Percentiles rank a stretch among this genome's conserved stretches.
These are phyloP conservation scores for Drosophila rellima DNA, from an alignment of 2,888 invertebrate genomes.

Conservation along the genomic window DNA sequence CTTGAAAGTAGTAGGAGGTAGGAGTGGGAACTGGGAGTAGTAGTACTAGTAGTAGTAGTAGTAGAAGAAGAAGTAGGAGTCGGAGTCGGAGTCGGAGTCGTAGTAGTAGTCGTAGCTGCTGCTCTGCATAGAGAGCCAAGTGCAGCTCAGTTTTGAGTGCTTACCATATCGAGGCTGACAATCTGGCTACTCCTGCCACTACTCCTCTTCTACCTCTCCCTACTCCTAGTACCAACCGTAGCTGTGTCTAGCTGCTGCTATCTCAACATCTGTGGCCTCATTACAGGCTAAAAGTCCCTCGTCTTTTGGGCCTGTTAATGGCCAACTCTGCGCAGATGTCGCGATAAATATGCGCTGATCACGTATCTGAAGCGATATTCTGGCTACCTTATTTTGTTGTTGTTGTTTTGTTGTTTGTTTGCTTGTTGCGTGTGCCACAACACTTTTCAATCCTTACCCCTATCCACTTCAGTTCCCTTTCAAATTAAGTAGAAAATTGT, in stretches of 20 bases:
- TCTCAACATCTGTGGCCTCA: constrained; percentile 75
- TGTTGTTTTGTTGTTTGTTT: constrained; percentile 8
- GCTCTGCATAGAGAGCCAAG: constrained; percentile 70
- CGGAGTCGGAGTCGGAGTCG: constrained; percentile 14
- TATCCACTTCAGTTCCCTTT: background rate
- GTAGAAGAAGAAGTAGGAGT: constrained; percentile 3
- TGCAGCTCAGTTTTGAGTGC: constrained; percentile 73
- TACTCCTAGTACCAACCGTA: background rate
- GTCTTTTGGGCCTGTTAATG: constrained; percentile 52
- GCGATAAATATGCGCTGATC: constrained; percentile 80
- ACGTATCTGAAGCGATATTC: constrained; percentile 68
- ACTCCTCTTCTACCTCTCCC: constrained; percentile 10
- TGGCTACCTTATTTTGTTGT: constrained; percentile 13
- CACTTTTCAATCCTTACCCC: background rate
- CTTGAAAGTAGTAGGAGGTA: constrained; percentile 22
- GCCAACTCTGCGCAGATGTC: constrained; percentile 61
- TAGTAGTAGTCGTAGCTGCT: constrained; percentile 38
- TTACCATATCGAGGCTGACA: constrained; percentile 71
- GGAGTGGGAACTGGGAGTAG: constrained; percentile 13
- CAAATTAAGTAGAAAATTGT: constrained; percentile 29
- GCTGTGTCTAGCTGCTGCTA: constrained; percentile 32
- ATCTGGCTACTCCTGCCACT: constrained; percentile 31
- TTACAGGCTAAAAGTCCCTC: constrained; percentile 49
- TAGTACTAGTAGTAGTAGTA: constrained; percentile 7
- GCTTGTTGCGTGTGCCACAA: constrained; percentile 21